Percentiles rank a stretch among this genome's conserved stretches.
Conservation (phyloP, 2,113 vertebrate genomes). For the Embiotoca jacksoni region DNA sequence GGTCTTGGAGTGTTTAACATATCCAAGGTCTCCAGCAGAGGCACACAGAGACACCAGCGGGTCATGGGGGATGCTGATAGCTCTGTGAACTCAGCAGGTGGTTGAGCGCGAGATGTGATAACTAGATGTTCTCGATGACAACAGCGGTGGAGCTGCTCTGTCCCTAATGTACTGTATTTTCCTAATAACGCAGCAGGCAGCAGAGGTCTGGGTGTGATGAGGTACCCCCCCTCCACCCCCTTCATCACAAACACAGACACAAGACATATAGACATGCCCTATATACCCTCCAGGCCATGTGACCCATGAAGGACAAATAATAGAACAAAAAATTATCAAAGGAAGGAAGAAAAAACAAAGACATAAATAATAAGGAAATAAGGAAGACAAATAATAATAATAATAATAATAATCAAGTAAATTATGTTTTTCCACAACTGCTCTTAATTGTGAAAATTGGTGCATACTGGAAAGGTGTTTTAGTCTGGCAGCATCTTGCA, state of each 20-base stretch:
- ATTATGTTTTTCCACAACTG: constrained; percentile 12
- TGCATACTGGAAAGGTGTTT: constrained; percentile 13
- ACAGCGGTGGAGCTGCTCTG: constrained; percentile 66
- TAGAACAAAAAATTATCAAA: background rate
- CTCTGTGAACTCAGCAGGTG: constrained; percentile 85
- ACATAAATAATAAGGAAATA: background rate
- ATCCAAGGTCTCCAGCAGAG: constrained; percentile 85
- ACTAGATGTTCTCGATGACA: constrained; percentile 84
- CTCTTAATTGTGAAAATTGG: constrained; percentile 26
- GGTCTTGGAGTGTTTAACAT: constrained; percentile 81
- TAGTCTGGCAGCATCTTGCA: constrained; percentile 31
- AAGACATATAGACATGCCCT: constrained; percentile 46
- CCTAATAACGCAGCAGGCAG: constrained; percentile 79
- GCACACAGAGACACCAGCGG: constrained; percentile 68
- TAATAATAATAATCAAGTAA: background rate
- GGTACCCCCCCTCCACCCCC: constrained; percentile 42
- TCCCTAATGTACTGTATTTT: constrained; percentile 75
- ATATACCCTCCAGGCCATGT: constrained; percentile 44
- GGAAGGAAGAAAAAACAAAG: too few relatives aligned
- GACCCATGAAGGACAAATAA: constrained; percentile 65
- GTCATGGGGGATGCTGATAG: constrained; percentile 75
- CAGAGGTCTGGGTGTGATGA: constrained; percentile 70
- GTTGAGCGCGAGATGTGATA: constrained; percentile 81
- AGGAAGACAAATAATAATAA: background rate
- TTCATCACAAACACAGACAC: constrained; percentile 42